phyloP scores from a whole-genome alignment of 2,797 vertebrate species.

The Artibeus jamaicensis region DNA sequence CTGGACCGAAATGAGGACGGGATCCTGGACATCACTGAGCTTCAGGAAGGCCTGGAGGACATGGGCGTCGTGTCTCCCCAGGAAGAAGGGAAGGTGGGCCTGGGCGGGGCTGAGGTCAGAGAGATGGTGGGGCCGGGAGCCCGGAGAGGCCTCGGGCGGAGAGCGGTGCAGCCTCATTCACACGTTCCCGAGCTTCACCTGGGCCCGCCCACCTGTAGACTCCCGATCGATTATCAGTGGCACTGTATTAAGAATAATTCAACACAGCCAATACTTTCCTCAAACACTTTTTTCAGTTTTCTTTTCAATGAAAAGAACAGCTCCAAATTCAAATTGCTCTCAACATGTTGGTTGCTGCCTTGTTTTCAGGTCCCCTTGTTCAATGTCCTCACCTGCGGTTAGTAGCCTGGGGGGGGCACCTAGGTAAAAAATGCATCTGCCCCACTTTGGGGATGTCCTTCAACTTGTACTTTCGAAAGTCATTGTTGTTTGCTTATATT shows the following conservation, averaged over 20 bases:
- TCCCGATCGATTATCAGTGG: background rate
- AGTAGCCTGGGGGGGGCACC: background rate
- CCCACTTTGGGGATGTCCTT: background rate
- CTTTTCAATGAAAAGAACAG: background rate
- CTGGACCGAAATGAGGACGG: constrained; percentile 87
- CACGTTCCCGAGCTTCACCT: background rate
- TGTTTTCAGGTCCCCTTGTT: background rate
- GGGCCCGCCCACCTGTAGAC: too few species aligned
- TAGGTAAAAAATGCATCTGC: background rate
- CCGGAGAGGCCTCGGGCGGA: background rate
- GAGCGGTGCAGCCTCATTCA: background rate
- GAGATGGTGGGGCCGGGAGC: background rate
- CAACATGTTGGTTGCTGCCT: background rate
- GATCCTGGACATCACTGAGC: constrained; percentile 85
- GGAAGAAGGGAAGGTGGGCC: constrained; percentile 83
- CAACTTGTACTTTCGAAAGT: background rate
- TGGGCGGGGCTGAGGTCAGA: background rate
- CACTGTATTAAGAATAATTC: background rate
- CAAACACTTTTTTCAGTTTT: background rate
- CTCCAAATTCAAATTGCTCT: background rate
- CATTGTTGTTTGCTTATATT: background rate
- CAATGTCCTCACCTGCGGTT: background rate
- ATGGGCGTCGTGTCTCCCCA: constrained; percentile 78
- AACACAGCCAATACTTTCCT: background rate
- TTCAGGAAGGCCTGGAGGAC: constrained; percentile 83